Base-by-base conservation (phyloP, 1,140 invertebrate species). In the Cherax quadricarinatus region DNA sequence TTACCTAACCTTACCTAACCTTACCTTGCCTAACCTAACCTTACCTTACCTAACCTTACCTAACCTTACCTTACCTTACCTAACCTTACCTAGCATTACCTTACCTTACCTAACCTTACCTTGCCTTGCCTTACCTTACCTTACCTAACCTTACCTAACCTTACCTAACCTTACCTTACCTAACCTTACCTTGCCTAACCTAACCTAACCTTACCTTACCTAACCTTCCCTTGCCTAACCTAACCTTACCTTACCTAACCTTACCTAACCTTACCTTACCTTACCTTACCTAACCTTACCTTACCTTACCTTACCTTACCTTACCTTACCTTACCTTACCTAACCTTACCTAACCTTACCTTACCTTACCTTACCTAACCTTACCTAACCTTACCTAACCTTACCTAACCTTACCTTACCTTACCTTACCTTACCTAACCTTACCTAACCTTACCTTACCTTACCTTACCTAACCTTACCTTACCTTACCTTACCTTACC, bases 331-430 rank as follows among this genome's bases (percentile, higher is more conserved):
- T 16, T 66, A 66, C 62, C 62, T 10, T 66, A 66, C 62, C 62
- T 10, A 10, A 66, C 62, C 62, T 16, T 66, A 66, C 62, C 62
- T 6, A 6, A 57, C 53, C 62, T 16, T 66, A 66, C 62, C 62
- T 10, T 66, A 66, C 62, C 62, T 16, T 66, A 66, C 62, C 62
- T 10, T 66, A 66, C 6, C 12, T 6, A 6, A 57, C 12, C 80
- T 82, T 57, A 82, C 80, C 80, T 82, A 18, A 53, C 80, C 80
- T 21, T 82, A 82, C 80, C 49, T 82, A 53, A 53, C 80, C 80
- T 53, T 82, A 51, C 80, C 80, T 57, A 6, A 57, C 53, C 53
- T 6, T 53, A 6, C 53, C 53, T 57, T 51, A 51, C 80, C 80
- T 53, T 53, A 53, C 80, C 80, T 18, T 81, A 51, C 80, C 48